Conservation (phyloP, 2,888 invertebrate genomes). For the Matsumyia berberina region DNA sequence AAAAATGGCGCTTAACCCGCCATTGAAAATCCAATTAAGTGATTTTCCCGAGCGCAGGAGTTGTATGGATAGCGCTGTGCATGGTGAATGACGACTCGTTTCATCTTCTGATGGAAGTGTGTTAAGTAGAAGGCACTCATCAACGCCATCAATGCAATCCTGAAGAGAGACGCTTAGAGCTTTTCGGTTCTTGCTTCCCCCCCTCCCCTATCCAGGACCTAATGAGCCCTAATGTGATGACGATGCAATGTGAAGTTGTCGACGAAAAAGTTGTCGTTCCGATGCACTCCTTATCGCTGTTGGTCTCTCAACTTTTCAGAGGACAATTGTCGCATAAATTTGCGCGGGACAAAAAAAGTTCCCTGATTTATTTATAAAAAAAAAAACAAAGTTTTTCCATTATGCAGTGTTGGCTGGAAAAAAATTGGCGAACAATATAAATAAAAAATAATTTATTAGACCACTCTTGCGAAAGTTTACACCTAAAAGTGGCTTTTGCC, state of each 20-base stretch:
- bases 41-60: slow-evolving; percentile 36
- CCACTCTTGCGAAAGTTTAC: slow-evolving; percentile 52
- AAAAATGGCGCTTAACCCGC: slow-evolving; percentile 28
- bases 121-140: slow-evolving; percentile 36
- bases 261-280: slow-evolving; percentile 3
- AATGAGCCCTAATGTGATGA: slow-evolving; percentile 61
- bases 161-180: too few relatives aligned
- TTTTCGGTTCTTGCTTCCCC: slow-evolving; percentile 8
- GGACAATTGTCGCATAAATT: slow-evolving; percentile 22
- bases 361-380: slow-evolving; percentile 39
- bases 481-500: slow-evolving; percentile 19
- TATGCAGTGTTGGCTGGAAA: neutral
- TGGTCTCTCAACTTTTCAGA: neutral
- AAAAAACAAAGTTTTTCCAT: slow-evolving; percentile 44
- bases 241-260: slow-evolving; percentile 16
- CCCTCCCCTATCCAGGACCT: slow-evolving; percentile 16
- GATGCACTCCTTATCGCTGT: neutral
- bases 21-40: slow-evolving; percentile 67
- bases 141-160: neutral
- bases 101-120: neutral
- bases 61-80: slow-evolving; percentile 7
- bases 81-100: slow-evolving; percentile 16
- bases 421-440: neutral
- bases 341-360: slow-evolving; percentile 12
- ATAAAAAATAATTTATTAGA: slow-evolving; percentile 53